phyloP scores from a whole-genome alignment of 2,113 vertebrate genomes.

The Neopipo cinnamomea region DNA sequence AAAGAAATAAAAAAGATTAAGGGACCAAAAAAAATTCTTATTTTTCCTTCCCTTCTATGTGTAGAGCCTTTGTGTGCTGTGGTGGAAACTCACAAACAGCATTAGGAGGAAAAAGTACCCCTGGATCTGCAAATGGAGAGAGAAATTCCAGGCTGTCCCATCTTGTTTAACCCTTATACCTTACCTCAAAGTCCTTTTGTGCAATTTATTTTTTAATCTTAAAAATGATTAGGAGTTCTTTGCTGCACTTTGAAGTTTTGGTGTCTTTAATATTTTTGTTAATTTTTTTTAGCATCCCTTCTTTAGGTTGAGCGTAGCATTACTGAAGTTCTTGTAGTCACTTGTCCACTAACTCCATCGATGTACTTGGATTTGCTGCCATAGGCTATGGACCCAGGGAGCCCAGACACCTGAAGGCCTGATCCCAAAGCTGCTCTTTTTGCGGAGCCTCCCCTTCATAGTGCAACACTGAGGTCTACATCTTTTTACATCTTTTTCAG shows the following conservation, averaged over 20 bases:
- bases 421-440: not conserved
- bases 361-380: not conserved
- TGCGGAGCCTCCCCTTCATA: not conserved
- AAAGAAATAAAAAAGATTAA: not conserved
- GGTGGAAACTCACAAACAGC: not conserved
- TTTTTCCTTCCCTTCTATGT: accelerated
- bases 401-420: not conserved
- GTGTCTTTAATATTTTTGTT: not conserved
- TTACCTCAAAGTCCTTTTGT: not conserved
- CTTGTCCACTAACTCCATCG: accelerated
- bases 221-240: not conserved
- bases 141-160: not conserved
- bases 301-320: not conserved
- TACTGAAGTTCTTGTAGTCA: not conserved
- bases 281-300: not conserved
- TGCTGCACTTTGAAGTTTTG: not conserved
- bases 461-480: not conserved
- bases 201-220: not conserved
- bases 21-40: not conserved
- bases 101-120: not conserved
- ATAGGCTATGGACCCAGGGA: accelerated
- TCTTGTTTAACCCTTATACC: not conserved
- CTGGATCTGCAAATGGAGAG: not conserved
- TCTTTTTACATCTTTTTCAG: not conserved
- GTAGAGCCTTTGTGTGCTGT: not conserved